These are phyloP conservation scores for Elysia crispata DNA, from an alignment of 2,888 invertebrate genomes.

Conservation along the genomic window DNA sequence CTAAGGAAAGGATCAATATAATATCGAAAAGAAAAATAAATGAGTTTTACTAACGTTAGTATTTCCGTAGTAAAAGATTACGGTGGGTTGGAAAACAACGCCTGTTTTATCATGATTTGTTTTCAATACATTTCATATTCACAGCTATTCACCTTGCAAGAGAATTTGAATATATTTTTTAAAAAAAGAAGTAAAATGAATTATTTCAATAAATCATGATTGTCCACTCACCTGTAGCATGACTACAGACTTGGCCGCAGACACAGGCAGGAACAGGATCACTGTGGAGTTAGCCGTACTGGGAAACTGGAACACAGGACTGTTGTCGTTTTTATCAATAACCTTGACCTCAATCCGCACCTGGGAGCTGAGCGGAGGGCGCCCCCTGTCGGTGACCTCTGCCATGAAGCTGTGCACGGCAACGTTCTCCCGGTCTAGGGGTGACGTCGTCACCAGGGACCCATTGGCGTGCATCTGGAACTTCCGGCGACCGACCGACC, in stretches of 20 bases:
- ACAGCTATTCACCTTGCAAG: no score
- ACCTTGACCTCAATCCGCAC: slow-evolving; percentile 60
- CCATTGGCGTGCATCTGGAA: slow-evolving; percentile 55
- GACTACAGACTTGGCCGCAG: slow-evolving; percentile 11
- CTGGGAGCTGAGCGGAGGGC: slow-evolving; percentile 59
- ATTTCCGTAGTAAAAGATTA: no score
- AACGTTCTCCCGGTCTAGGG: slow-evolving; percentile 63
- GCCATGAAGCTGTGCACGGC: slow-evolving; percentile 58
- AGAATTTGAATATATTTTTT: no score
- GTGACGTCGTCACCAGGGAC: slow-evolving; percentile 56
- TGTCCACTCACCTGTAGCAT: slow-evolving; percentile 32
- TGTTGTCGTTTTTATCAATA: slow-evolving; percentile 66
- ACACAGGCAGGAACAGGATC: slow-evolving; percentile 40
- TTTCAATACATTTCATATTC: no score
- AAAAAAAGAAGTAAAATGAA: no score
- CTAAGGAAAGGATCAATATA: no score
- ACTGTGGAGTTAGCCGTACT: slow-evolving; percentile 46
- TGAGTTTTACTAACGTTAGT: no score
- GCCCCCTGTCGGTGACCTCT: slow-evolving; percentile 62
- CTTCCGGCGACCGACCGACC: neutral
- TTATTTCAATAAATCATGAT: neutral
- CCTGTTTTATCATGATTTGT: no score
- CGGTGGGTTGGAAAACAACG: no score
- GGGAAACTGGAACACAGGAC: slow-evolving; percentile 61
- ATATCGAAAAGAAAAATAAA: no score